Percentiles rank a stretch among this genome's conserved stretches.
Conservation (phyloP, 2,888 invertebrate genomes). For the Boloria euphrosyne region DNA sequence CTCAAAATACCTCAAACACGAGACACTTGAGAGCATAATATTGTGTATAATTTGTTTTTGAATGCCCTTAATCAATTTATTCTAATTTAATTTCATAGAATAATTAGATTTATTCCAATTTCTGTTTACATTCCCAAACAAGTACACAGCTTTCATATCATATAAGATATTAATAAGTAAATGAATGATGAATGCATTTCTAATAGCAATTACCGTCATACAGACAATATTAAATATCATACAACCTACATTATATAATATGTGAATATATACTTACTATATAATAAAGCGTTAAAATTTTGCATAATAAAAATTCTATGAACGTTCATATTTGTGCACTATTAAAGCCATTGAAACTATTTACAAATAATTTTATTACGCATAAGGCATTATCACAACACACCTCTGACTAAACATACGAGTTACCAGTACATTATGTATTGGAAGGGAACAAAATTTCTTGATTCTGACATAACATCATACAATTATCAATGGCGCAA, state of each 20-base stretch:
- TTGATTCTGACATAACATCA: no score
- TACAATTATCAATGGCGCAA: no score
- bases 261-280: conserved; percentile 48
- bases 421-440: conserved; percentile 32
- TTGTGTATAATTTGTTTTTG: no score
- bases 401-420: conserved; percentile 58
- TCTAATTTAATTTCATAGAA: no score
- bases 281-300: conserved; percentile 40
- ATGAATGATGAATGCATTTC: conserved; percentile 1
- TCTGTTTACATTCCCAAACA: conserved; percentile 4
- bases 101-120: conserved; percentile 17
- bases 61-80: no score
- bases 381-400: conserved; percentile 74
- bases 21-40: no score
- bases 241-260: conserved; percentile 42
- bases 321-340: conserved; percentile 65
- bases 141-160: background rate
- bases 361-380: conserved; percentile 56
- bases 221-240: conserved; percentile 33
- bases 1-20: no score
- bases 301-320: conserved; percentile 41
- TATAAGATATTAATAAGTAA: conserved; percentile 1
- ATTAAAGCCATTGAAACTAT: conserved; percentile 66
- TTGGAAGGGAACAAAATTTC: no score
- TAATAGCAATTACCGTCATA: conserved; percentile 11